Conservation (phyloP, 2,113 vertebrate species). For the Cynopterus brachyotis region DNA sequence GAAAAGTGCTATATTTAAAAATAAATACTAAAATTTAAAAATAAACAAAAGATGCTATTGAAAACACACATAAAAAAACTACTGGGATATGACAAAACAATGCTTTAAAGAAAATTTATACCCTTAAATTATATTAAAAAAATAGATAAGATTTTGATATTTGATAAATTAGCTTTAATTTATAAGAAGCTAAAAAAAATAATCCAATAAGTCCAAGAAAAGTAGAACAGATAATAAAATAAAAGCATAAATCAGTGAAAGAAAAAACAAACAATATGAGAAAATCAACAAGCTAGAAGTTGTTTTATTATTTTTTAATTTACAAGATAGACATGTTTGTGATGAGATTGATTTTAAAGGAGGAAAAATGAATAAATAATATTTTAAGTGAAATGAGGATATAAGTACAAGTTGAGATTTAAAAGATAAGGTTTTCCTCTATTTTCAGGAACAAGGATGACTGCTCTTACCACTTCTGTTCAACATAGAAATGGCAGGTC, state of each 20-base stretch:
- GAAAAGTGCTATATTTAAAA: neutral
- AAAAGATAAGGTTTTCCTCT: neutral
- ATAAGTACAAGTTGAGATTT: neutral
- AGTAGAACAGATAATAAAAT: neutral
- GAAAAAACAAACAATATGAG: neutral
- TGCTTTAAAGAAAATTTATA: neutral
- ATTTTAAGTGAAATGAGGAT: neutral
- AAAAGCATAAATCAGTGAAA: neutral
- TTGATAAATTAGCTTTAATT: neutral
- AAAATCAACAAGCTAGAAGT: neutral
- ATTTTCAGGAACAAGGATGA: neutral
- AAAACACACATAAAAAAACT: neutral
- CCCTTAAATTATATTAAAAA: neutral
- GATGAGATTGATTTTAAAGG: neutral
- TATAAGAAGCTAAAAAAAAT: neutral
- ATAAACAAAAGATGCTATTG: neutral
- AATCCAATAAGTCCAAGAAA: neutral
- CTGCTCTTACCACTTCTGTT: neutral
- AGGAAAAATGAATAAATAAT: neutral
- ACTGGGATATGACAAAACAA: neutral
- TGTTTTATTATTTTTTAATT: neutral
- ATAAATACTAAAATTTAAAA: neutral
- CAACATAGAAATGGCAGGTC: neutral
- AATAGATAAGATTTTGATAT: neutral
- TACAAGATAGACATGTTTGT: neutral